Evolutionary conservation across 2,113 vertebrate species (phyloP), one percentile per base, ranked within the genome.

Genomic region (Hucho hucho): DNA sequence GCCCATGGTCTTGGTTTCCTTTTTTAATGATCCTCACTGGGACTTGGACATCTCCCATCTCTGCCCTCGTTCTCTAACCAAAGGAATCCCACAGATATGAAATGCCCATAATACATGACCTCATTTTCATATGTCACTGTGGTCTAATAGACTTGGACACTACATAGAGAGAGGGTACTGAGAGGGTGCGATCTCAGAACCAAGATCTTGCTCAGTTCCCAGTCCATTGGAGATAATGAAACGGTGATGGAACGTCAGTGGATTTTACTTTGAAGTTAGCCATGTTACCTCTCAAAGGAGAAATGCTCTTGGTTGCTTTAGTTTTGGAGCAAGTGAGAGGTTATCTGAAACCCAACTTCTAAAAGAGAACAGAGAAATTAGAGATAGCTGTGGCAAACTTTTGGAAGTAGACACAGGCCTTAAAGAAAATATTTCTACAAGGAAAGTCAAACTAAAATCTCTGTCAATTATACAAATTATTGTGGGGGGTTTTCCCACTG

Each of bases 21-120:
- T 75, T 84, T 84, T 81, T 90, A 89, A 91, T 87, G 79, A 87
- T 83, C 84, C 81, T 86, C 88, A 79, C 69, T 75, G 87, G 84
- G 86, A 89, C 72, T 79, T 49, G 22, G 20, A 47, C 72, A 67
- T 47, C n/a, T 67, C 75, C 67, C 75, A 28, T 25, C 64, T 16
- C 47, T 64, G 32, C 43, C 53, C 32, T 14, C 64, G 68, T 26
- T 72, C 58, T 32, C 25, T 18, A 53, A 53, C 49, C 88, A 53
- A 53, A 53, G 73, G 80, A 88, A 79, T 76, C 70, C 70, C 78
- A 85, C 72, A 81, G 69, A 83, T 83, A 79, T 81, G 77, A 78
- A 86, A 79, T 75, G 63, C 80, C 82, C 78, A 75, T 78, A 47
- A 87, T 74, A 82, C 76, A 79, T 84, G 82, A 89, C 84, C 89